Base-by-base conservation (phyloP, 2,797 vertebrate genomes). In the Pseudotriccus pelzelni region DNA sequence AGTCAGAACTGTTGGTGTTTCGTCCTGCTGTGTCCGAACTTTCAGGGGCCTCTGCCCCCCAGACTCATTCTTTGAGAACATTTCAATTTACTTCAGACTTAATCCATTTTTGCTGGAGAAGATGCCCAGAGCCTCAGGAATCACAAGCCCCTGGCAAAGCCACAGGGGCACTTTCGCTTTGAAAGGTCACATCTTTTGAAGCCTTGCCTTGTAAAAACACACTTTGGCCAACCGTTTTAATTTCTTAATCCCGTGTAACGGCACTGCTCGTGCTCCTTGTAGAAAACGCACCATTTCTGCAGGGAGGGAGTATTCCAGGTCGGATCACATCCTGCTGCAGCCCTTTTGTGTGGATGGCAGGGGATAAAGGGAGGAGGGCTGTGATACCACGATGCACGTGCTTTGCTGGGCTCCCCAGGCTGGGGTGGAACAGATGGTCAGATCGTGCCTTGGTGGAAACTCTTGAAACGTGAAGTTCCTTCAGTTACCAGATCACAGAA, bases 381-480 rank as follows among this genome's bases (percentile, higher is more conserved):
- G 10, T 25, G 63, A 27, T 14, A 32, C 10, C 1, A 7, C 5
- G 44, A 21, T 30, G 23, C 12, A 7, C 0, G 0, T 7, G 67
- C 25, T 22, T 25, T 81, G 86, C 78, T 67, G 75, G 46, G 15
- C 44, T n/a, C 28, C 7, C 43, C 16, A 10, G 39, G 32, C 78
- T 47, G 56, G 49, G 39, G 36, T 59, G 58, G 62, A 84, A 7
- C 22, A 41, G 49, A 20, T 10, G 10, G 18, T 17, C 58, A 28
- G 23, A 24, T 56, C 64, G 9, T 0, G 0, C 32, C 27, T n/a
- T 3, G 21, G 2, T 53, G 70, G 43, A 12, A 66, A 43, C 55
- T 12, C 47, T 28, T 30, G 9, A 60, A 73, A 62, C 9, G 0
- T 3, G 3, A 58, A 24, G 9, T 63, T 84, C 64, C 59, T 75